These are phyloP conservation scores for Drosophila chauvacae DNA, from an alignment of 1,140 invertebrate genomes.

Conservation along the genomic window DNA sequence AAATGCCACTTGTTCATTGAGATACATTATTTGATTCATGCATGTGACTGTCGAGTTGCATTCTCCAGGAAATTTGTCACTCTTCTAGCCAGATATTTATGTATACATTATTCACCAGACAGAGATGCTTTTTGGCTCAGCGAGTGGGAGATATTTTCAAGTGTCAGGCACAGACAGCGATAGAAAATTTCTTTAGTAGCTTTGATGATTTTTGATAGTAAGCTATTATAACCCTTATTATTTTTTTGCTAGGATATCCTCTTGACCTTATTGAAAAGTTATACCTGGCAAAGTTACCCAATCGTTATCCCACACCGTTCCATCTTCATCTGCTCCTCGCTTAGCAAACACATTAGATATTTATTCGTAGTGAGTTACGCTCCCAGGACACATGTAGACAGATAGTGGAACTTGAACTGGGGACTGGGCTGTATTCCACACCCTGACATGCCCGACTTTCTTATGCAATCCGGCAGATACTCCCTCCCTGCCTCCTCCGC, in stretches of 20 bases:
- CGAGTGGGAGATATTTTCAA: not conserved
- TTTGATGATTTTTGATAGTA: not conserved
- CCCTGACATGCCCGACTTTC: conserved; percentile 51
- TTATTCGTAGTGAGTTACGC: conserved; percentile 42
- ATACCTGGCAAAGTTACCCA: no score
- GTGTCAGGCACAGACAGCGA: not conserved
- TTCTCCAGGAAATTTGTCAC: conserved; percentile 31
- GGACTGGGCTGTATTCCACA: conserved; percentile 30
- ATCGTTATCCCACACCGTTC: not conserved
- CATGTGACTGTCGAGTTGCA: conserved; percentile 22
- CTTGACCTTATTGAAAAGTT: not conserved
- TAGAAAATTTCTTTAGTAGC: no score
- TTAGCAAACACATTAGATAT: conserved; percentile 45
- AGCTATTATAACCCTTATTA: not conserved
- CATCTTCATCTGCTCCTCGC: conserved; percentile 3
- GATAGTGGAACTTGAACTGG: conserved; percentile 11
- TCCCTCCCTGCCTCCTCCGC: conserved; percentile 11
- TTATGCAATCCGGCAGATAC: conserved; percentile 76
- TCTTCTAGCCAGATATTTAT: conserved; percentile 29
- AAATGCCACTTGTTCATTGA: conserved; percentile 42
- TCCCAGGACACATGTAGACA: conserved; percentile 34
- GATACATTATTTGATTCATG: conserved; percentile 38
- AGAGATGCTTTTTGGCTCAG: conserved; percentile 9
- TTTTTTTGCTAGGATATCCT: not conserved
- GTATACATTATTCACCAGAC: conserved; percentile 31